These are phyloP conservation scores for Alosa sapidissima DNA, from an alignment of 2,797 vertebrate species.

Conservation along the genomic window DNA sequence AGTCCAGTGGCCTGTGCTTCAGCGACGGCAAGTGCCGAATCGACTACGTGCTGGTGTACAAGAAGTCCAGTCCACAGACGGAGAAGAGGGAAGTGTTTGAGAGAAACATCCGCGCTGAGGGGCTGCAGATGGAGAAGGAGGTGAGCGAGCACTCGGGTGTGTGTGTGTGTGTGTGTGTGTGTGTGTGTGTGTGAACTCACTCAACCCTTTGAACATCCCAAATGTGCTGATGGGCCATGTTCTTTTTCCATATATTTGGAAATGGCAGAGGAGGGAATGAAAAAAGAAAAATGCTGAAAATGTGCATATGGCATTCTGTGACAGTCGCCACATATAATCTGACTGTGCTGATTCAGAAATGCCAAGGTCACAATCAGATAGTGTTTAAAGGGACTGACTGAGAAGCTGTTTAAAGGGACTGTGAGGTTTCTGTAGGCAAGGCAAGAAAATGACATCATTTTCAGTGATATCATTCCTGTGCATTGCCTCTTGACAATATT, in stretches of 20 bases:
- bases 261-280: background rate
- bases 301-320: slow-evolving; percentile 20
- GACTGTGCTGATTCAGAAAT: slow-evolving; percentile 14
- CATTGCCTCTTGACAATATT: too few relatives aligned
- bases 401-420: too few relatives aligned
- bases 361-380: background rate
- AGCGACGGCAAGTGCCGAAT: slow-evolving; percentile 87
- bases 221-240: slow-evolving; percentile 44
- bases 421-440: background rate
- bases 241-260: background rate
- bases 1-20: slow-evolving; percentile 83
- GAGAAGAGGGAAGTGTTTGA: slow-evolving; percentile 93
- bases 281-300: slow-evolving; percentile 13
- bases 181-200: background rate
- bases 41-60: slow-evolving; percentile 91
- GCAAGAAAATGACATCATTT: background rate
- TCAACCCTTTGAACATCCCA: slow-evolving; percentile 12
- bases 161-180: background rate
- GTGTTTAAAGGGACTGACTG: background rate
- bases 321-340: slow-evolving; percentile 58
- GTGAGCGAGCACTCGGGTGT: slow-evolving; percentile 58
- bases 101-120: slow-evolving; percentile 90
- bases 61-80: slow-evolving; percentile 83
- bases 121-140: slow-evolving; percentile 92
- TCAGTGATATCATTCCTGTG: background rate